Percentiles rank a stretch among this genome's conserved stretches.
phyloP scores from a whole-genome alignment of 2,888 invertebrate species.

The Amphipoea lucens region DNA sequence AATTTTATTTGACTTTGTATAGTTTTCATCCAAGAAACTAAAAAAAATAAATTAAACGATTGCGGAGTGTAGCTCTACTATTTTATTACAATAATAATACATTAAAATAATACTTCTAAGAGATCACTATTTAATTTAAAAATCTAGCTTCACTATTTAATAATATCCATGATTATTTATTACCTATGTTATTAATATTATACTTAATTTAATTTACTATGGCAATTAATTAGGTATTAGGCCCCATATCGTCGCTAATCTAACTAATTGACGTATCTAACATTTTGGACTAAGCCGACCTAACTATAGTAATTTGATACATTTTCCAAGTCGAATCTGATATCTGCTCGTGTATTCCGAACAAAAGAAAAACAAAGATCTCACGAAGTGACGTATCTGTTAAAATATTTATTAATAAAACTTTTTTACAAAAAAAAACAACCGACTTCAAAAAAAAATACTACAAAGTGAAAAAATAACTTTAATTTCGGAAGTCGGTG shows the following conservation, averaged over 20 bases:
- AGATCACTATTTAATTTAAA: slow-evolving; percentile 27
- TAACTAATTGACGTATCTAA: no score
- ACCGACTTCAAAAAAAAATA: no score
- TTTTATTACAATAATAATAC: neutral
- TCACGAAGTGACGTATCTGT: no score
- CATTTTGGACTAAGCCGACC: no score
- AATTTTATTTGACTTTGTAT: neutral
- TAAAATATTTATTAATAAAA: no score
- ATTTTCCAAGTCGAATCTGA: no score
- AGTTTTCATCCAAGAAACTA: neutral
- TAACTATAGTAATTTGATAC: no score
- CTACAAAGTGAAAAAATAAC: no score
- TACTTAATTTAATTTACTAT: slow-evolving; percentile 12
- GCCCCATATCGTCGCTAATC: neutral
- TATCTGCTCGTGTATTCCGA: no score
- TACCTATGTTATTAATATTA: neutral
- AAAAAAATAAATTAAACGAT: neutral
- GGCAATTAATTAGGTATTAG: slow-evolving; percentile 21
- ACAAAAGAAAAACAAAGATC: no score
- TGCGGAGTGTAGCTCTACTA: neutral
- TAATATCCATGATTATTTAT: slow-evolving; percentile 3
- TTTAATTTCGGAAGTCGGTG: no score
- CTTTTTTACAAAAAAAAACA: no score
- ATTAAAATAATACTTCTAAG: slow-evolving; percentile 16
- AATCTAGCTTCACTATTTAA: slow-evolving; percentile 4